Conservation (phyloP, 64 coral and sea anemone species). For the Montipora foliosa region DNA sequence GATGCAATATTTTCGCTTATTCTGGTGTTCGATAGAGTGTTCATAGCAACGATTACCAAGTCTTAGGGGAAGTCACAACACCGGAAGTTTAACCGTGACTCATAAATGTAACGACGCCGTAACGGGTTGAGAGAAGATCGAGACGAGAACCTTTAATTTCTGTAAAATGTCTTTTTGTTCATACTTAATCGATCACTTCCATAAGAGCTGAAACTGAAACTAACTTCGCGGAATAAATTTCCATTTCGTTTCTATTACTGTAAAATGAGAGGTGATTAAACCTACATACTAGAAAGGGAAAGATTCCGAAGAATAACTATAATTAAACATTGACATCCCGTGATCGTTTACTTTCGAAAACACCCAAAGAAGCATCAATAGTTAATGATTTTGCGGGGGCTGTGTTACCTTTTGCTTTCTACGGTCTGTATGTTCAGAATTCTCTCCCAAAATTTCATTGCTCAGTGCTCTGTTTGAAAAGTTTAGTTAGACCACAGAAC, state of each 20-base stretch:
- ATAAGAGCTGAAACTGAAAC: background rate
- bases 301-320: background rate
- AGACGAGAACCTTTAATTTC: background rate
- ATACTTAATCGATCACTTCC: background rate
- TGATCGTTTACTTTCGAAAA: slow-evolving; percentile 6
- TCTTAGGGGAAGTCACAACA: slow-evolving; percentile 2
- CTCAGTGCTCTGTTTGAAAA: background rate
- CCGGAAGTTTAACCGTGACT: background rate
- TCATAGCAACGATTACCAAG: background rate
- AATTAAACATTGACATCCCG: background rate
- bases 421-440: background rate
- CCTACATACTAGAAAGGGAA: background rate
- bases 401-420: background rate
- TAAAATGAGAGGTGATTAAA: background rate
- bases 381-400: background rate
- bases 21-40: no score
- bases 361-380: background rate
- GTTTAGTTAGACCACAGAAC: background rate
- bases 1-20: no score
- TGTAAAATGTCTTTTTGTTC: no score
- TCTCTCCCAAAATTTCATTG: background rate
- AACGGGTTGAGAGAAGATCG: background rate
- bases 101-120: background rate
- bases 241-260: background rate
- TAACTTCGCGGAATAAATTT: background rate